These are phyloP conservation scores for Leptopterna dolabrata DNA, from an alignment of 2,888 invertebrate genomes.

Conservation along the genomic window DNA sequence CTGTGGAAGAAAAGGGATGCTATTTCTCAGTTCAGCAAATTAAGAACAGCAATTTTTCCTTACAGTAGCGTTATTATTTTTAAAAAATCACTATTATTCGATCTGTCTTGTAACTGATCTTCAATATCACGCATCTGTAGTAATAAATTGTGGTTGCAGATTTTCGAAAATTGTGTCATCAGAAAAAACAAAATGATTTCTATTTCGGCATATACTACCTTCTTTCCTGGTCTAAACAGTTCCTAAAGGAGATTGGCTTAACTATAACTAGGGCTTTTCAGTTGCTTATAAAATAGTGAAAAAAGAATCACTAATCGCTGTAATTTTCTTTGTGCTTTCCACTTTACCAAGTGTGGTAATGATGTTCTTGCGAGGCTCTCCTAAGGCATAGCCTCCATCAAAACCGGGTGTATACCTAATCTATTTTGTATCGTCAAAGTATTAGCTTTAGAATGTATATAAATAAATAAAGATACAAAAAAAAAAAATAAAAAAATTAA, in stretches of 20 bases:
- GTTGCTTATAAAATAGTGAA: background rate
- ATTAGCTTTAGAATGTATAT: conserved; percentile 45
- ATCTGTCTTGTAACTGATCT: too few species aligned
- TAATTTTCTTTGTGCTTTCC: background rate
- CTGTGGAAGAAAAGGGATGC: too few species aligned
- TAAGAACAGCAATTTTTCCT: too few species aligned
- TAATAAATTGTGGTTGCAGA: background rate
- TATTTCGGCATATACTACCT: background rate
- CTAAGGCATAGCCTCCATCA: background rate
- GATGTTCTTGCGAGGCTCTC: background rate
- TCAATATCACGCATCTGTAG: background rate
- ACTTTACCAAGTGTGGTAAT: conserved; percentile 1
- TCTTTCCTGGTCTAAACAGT: background rate
- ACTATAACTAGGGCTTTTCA: background rate
- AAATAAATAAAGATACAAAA: background rate
- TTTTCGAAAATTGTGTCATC: background rate
- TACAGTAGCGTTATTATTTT: too few species aligned
- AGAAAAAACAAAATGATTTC: background rate
- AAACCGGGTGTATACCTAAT: conserved; percentile 28
- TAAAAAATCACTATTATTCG: too few species aligned
- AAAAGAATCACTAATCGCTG: background rate
- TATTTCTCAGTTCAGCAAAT: too few species aligned
- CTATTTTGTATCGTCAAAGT: conserved; percentile 36
- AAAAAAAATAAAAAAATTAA: background rate
- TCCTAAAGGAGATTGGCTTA: conserved; percentile 9